Evolutionary conservation across 1,140 invertebrate genomes (phyloP), one percentile per base, ranked within the genome.

Genomic region (Linepithema humile): DNA sequence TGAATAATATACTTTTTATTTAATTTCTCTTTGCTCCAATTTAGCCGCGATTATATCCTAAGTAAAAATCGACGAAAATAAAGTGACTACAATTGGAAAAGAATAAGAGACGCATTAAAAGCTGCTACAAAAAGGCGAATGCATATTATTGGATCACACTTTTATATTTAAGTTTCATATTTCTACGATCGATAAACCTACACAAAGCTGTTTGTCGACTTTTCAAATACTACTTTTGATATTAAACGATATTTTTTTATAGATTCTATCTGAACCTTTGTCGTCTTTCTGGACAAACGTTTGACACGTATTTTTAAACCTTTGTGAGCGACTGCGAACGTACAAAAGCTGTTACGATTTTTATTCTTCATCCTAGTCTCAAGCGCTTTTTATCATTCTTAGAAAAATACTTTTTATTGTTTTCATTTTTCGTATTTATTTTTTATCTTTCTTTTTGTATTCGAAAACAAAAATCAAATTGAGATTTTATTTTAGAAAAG

Each of bases 241-340:
- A 1, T 26, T 26, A 20, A 45, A 17, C 43, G 23, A 67, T 26
- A 67, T 67, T 43, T 45, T 32, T 60, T n/a, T 67, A 3, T 43
- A n/a, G 17, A 38, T 26, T 45, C 1, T 0, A 65, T 43, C 6
- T 26, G 15, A 67, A 67, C 38, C 23, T 43, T 45, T 67, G 20
- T 7, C 15, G 20, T 3, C 23, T 7, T 43, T 65, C 15, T 43
- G 26, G 20, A 43, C 3, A 67, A 20, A 67, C 15, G 15, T 67
- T 67, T 65, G 15, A 26, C 2, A 45, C 17, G 26, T 23, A 45
- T 67, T 67, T 45, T 67, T 67, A 43, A 67, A 67, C 15, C 64
- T 67, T 45, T 67, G 15, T n/a, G 38, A 45, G 15, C 29, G 29
- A 9, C 10, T 20, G 10, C 23, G 9, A 15, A 65, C 20, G 20